These are phyloP conservation scores for Nilaparvata lugens DNA, from an alignment of 1,140 invertebrate genomes.

Conservation along the genomic window DNA sequence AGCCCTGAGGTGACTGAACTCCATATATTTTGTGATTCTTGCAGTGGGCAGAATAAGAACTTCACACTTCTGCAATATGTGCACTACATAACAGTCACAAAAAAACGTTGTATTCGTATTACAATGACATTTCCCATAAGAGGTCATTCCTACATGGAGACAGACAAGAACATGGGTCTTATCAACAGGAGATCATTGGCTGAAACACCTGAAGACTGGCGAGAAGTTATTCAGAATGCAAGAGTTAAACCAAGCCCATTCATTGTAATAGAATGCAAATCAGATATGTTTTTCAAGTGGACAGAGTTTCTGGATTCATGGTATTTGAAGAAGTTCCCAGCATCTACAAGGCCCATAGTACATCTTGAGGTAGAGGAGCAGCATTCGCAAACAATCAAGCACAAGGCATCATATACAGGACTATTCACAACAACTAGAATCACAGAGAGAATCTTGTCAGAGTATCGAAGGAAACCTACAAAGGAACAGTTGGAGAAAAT, in stretches of 20 bases:
- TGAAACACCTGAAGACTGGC: slow-evolving; percentile 15
- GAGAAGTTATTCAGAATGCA: slow-evolving; percentile 12
- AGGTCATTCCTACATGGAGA: slow-evolving; percentile 23
- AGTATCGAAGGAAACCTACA: too few species aligned
- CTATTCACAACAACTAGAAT: too few species aligned
- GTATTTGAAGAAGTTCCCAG: background rate
- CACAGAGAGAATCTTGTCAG: too few species aligned
- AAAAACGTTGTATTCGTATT: slow-evolving; percentile 10
- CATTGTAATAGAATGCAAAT: slow-evolving; percentile 10
- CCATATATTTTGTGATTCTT: slow-evolving; percentile 8
- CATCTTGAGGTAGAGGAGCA: too few species aligned
- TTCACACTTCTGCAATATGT: slow-evolving; percentile 16
- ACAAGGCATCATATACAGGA: too few species aligned
- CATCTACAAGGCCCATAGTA: background rate
- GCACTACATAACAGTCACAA: slow-evolving; percentile 19
- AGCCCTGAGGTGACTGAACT: background rate
- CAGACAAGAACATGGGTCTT: slow-evolving; percentile 16
- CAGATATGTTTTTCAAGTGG: slow-evolving; percentile 15
- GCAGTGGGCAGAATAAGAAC: slow-evolving; percentile 8
- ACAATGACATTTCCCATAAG: slow-evolving; percentile 17
- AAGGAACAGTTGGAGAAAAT: too few species aligned
- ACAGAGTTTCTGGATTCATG: background rate
- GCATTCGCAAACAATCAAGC: too few species aligned
- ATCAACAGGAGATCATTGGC: slow-evolving; percentile 12
- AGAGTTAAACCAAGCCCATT: slow-evolving; percentile 21